These are phyloP conservation scores for Chanos chanos DNA, from an alignment of 2,797 vertebrate genomes.

Conservation along the genomic window DNA sequence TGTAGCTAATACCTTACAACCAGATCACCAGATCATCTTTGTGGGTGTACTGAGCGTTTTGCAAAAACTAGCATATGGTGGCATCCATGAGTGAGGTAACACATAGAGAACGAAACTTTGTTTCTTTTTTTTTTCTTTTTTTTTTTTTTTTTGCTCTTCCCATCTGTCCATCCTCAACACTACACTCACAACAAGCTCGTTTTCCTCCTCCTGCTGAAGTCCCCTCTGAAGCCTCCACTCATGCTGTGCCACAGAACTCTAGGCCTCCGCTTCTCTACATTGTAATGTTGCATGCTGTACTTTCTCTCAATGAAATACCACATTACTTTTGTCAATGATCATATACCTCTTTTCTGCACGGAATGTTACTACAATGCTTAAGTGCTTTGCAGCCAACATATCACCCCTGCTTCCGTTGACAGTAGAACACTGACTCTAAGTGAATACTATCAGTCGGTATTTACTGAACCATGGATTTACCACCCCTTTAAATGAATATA, in stretches of 20 bases:
- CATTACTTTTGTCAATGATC: too few relatives aligned
- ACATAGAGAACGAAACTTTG: slow-evolving; percentile 54
- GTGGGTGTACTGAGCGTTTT: slow-evolving; percentile 30
- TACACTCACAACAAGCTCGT: slow-evolving; percentile 53
- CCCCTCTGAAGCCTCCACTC: slow-evolving; percentile 48
- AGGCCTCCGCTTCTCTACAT: slow-evolving; percentile 45
- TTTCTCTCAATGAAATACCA: too few relatives aligned
- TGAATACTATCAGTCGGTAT: slow-evolving; percentile 35
- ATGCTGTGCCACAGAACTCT: slow-evolving; percentile 58
- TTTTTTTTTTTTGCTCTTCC: slow-evolving; percentile 40
- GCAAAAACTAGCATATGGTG: slow-evolving; percentile 62
- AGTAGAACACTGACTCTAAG: too few relatives aligned
- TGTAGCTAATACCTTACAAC: slow-evolving; percentile 28
- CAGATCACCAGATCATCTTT: too few relatives aligned
- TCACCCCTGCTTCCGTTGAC: too few relatives aligned
- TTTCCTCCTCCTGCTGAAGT: slow-evolving; percentile 49
- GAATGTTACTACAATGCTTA: too few relatives aligned
- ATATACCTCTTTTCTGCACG: too few relatives aligned
- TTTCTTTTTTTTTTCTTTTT: slow-evolving; percentile 48
- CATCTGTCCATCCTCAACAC: slow-evolving; percentile 67
- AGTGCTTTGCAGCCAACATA: too few relatives aligned
- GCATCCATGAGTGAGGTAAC: slow-evolving; percentile 56
- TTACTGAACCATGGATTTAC: slow-evolving; percentile 48
- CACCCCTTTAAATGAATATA: slow-evolving; percentile 22
- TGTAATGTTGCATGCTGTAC: slow-evolving; percentile 47